Percentiles rank a stretch among this genome's conserved stretches.
These are phyloP conservation scores for Elymnias hypermnestra DNA, from an alignment of 1,140 invertebrate species.

Conservation along the genomic window DNA sequence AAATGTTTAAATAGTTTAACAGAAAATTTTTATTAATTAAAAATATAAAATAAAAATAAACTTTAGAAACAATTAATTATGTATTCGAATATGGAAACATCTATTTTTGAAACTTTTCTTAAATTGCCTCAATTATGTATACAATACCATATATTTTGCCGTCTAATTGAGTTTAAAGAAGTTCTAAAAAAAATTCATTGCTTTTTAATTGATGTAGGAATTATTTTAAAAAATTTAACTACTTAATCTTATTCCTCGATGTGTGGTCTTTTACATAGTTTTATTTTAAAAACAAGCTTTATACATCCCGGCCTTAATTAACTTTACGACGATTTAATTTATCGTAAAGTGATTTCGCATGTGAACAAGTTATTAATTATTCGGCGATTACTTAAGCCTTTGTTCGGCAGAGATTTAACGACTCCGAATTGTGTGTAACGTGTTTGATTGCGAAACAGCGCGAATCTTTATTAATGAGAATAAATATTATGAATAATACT, in stretches of 20 bases:
- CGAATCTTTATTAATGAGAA: too few species aligned
- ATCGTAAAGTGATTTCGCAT: constrained; percentile 17
- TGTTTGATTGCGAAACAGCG: constrained; percentile 10
- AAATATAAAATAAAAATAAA: too few species aligned
- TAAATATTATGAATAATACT: too few species aligned
- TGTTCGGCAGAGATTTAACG: constrained; percentile 11
- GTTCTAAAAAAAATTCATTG: too few species aligned
- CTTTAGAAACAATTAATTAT: too few species aligned
- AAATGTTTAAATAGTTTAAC: too few species aligned
- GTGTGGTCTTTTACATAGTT: constrained; percentile 40
- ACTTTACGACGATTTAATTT: constrained; percentile 20
- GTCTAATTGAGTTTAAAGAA: too few species aligned
- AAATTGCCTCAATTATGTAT: too few species aligned
- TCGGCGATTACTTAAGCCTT: constrained; percentile 13
- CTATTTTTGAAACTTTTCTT: too few species aligned
- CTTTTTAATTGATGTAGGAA: constrained; percentile 21
- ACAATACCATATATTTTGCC: too few species aligned
- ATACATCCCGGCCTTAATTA: constrained; percentile 12
- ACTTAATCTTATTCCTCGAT: constrained; percentile 18
- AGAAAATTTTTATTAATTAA: too few species aligned
- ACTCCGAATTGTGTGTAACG: constrained; percentile 1
- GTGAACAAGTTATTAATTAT: constrained; percentile 22
- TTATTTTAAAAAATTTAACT: constrained; percentile 23
- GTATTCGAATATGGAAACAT: too few species aligned
- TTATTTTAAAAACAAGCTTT: constrained; percentile 23